Percentiles rank a stretch among this genome's conserved stretches.
These are phyloP conservation scores for Carapus acus DNA, from an alignment of 2,797 vertebrate genomes.

Conservation along the genomic window DNA sequence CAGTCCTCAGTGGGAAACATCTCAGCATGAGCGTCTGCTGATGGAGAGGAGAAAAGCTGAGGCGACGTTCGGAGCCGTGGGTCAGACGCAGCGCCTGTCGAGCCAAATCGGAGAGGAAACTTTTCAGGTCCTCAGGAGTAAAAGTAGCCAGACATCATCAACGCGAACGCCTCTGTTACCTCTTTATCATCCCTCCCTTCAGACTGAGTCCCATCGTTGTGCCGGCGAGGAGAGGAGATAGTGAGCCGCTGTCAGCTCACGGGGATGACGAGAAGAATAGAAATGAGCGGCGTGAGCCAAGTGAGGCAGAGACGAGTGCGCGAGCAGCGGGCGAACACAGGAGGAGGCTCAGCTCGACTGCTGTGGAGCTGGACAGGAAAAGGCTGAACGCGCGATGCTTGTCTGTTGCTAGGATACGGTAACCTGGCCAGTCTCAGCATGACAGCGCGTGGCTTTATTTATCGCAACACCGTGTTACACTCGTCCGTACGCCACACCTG, in stretches of 20 bases:
- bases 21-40: neutral
- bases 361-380: conserved; percentile 36
- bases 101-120: neutral
- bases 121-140: neutral
- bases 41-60: neutral
- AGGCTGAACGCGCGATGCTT: conserved; percentile 41
- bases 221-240: conserved; percentile 5
- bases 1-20: neutral
- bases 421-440: conserved; percentile 51
- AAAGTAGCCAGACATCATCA: neutral
- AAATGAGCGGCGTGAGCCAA: conserved; percentile 4
- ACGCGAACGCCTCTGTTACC: conserved; percentile 41
- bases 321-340: conserved; percentile 19
- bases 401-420: conserved; percentile 77
- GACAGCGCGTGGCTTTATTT: conserved; percentile 30
- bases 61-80: neutral
- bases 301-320: conserved; percentile 13
- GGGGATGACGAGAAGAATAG: conserved; percentile 10
- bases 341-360: conserved; percentile 27
- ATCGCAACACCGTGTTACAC: conserved; percentile 28
- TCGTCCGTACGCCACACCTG: conserved; percentile 2
- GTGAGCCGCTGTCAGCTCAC: neutral
- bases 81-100: conserved; percentile 1
- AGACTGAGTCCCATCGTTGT: conserved; percentile 26
- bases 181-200: conserved; percentile 1